Percentiles rank a stretch among this genome's conserved stretches.
Conservation (phyloP, 1,140 invertebrate genomes). For the Cotesia vestalis region DNA sequence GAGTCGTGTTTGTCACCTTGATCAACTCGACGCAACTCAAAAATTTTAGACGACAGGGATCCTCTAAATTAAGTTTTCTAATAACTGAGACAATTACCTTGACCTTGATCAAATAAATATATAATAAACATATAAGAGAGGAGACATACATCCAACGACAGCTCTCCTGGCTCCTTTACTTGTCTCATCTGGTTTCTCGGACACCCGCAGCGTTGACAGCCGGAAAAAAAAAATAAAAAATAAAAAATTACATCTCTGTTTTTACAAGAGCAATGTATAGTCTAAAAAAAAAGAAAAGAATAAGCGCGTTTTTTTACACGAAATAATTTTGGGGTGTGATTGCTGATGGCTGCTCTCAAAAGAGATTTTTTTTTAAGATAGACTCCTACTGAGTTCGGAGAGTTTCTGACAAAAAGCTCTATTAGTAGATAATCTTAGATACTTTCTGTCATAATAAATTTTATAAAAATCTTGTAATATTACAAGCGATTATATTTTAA, state of each 20-base stretch:
- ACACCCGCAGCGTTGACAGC: slow-evolving; percentile 28
- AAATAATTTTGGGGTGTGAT: neutral
- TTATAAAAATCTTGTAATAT: neutral
- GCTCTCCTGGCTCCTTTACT: slow-evolving; percentile 16
- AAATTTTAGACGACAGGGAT: too few relatives aligned
- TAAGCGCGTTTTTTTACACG: neutral
- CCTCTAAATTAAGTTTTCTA: too few relatives aligned
- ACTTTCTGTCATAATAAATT: neutral
- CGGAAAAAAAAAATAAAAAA: slow-evolving; percentile 17
- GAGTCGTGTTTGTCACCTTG: slow-evolving; percentile 37
- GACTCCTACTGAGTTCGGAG: too few relatives aligned
- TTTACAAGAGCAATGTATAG: neutral
- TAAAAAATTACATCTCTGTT: slow-evolving; percentile 12
- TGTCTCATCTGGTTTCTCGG: slow-evolving; percentile 25
- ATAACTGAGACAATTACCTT: too few relatives aligned
- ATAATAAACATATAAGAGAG: slow-evolving; percentile 2
- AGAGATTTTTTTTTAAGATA: too few relatives aligned
- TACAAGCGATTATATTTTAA: neutral
- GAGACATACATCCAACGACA: too few relatives aligned
- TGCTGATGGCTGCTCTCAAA: too few relatives aligned
- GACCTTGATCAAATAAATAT: too few relatives aligned
- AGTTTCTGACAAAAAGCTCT: too few relatives aligned
- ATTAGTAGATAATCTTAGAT: too few relatives aligned
- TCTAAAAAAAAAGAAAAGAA: neutral
- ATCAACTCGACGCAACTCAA: slow-evolving; percentile 8